A percentile compares a stretch with the other conserved stretches of the same genome.
Evolutionary conservation across 2,113 vertebrate genomes (phyloP).

Genomic region (Oreochromis tanganicae): DNA sequence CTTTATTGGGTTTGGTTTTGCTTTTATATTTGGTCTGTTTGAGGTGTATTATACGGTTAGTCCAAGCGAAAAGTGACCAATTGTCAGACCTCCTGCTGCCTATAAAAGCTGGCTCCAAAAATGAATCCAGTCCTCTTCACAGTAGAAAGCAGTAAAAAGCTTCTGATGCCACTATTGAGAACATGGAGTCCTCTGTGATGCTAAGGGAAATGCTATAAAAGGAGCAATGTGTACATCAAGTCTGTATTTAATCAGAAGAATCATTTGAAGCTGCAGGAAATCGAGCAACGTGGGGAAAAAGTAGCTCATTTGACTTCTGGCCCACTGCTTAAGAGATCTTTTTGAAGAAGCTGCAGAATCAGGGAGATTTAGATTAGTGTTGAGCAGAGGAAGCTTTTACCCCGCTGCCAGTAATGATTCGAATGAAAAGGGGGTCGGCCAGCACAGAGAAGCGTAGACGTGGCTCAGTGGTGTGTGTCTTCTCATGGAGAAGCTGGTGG

Average conservation of each 20-base stretch:
- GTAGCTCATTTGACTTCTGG: conserved; percentile 24
- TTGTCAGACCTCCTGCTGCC: background rate
- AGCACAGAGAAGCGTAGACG: background rate
- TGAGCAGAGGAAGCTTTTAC: conserved; percentile 7
- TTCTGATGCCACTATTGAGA: background rate
- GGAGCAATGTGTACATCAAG: background rate
- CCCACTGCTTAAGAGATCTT: conserved; percentile 13
- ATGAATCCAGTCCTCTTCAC: background rate
- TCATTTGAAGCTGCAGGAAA: background rate
- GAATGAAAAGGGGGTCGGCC: background rate
- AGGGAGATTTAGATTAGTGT: conserved; percentile 31
- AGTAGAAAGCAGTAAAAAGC: background rate
- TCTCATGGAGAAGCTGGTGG: background rate
- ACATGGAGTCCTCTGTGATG: background rate
- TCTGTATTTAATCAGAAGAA: background rate
- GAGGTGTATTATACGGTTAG: background rate
- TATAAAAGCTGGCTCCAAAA: background rate
- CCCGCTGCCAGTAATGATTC: background rate
- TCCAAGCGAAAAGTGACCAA: background rate
- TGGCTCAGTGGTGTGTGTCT: background rate
- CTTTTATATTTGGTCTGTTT: background rate
- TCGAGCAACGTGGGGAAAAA: background rate
- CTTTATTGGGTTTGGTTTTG: background rate
- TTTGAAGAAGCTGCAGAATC: conserved; percentile 14
- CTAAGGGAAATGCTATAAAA: background rate